phyloP scores from a whole-genome alignment of 35 echinoderm and acorn worm species.

The Apostichopus californicus region DNA sequence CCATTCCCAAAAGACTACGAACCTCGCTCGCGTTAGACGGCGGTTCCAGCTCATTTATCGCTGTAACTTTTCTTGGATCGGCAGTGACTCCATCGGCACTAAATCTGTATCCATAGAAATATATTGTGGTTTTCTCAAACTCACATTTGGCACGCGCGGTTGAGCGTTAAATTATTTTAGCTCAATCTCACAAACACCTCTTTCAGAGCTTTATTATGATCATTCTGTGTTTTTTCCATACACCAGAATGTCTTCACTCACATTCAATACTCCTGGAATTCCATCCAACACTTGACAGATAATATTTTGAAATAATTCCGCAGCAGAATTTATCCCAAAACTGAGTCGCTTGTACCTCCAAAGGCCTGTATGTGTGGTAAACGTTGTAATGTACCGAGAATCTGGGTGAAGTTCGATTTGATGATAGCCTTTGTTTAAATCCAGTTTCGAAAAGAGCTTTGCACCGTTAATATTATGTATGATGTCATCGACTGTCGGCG shows the following conservation, averaged over 20 bases:
- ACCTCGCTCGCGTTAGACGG: slow-evolving; percentile 25
- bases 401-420: slow-evolving; percentile 40
- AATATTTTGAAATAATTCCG: slow-evolving; percentile 74
- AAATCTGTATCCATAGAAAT: slow-evolving; percentile 61
- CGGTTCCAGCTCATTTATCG: neutral
- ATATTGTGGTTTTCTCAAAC: slow-evolving; percentile 28
- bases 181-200: slow-evolving; percentile 16
- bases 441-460: slow-evolving; percentile 22
- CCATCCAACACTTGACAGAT: slow-evolving; percentile 64
- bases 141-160: slow-evolving; percentile 57
- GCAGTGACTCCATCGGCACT: slow-evolving; percentile 37
- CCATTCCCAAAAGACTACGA: slow-evolving; percentile 40
- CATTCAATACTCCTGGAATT: slow-evolving; percentile 63
- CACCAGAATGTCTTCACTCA: slow-evolving; percentile 75
- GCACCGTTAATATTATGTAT: neutral
- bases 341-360: slow-evolving; percentile 61
- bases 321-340: slow-evolving; percentile 50
- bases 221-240: neutral
- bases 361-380: slow-evolving; percentile 52
- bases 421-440: neutral
- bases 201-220: slow-evolving; percentile 14
- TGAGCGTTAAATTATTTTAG: slow-evolving; percentile 40
- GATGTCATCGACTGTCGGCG: slow-evolving; percentile 4
- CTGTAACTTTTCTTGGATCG: neutral
- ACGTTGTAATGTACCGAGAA: slow-evolving; percentile 42